Evolutionary conservation across 2,888 invertebrate species (phyloP), one percentile per base, ranked within the genome.

Genomic region (Drosophila lacicola): DNA sequence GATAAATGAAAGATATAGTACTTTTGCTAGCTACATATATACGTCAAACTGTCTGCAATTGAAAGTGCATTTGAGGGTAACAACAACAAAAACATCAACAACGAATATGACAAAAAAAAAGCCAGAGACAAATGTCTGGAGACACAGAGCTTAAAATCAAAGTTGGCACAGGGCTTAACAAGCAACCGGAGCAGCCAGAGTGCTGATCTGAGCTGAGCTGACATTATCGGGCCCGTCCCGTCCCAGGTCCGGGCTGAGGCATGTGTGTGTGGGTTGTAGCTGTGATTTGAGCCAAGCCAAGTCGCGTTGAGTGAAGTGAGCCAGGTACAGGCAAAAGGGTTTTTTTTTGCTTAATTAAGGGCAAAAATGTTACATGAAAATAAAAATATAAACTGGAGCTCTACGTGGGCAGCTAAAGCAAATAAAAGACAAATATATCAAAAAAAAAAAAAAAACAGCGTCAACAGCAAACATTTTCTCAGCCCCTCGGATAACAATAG

Each of bases 1-100:
- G 83, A 85, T 83, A 81, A 83, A 82, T 85, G 74, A 85, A 82
- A 85, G 85, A 85, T 83, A 85, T 83, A 83, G 85, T 82, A 85
- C 83, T 67, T 70, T 69, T 70, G 79, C 78, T 51, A 25, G 77
- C 75, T 70, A 69, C 76, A 82, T 82, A 84, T 79, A 83, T 76
- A 83, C 83, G 85, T 85, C 83, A 83, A 84, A 71, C 82, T 83
- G 86, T 82, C 82, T 85, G 82, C 84, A 85, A 85, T 86, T 85
- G 84, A 85, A 85, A 85, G 84, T 84, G 84, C 84, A 84, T 86
- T 83, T 86, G 86, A 80, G 78, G 82, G 83, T 69, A 85, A 76
- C 73, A 81, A 50, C 69, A 69, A 47, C 60, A 61, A 39, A 50
- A 54, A 41, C 61, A 51, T 61, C 64, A 60, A 19, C 53, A 49